phyloP scores from a whole-genome alignment of 2,113 vertebrate species.

The Cephalopterus ornatus region DNA sequence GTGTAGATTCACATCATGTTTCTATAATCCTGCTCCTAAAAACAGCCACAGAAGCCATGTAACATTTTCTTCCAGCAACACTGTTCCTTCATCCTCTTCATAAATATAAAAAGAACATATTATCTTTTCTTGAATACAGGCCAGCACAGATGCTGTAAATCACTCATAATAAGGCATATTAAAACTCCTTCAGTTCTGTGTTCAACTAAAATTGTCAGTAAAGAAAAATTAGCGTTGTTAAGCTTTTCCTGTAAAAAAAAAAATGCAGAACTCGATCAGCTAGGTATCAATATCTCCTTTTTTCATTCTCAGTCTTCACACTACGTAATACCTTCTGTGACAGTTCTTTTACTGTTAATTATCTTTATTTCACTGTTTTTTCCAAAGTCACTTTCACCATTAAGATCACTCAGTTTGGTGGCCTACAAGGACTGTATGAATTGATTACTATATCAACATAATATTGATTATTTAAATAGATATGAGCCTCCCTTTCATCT shows the following conservation, averaged over 20 bases:
- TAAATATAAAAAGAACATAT: slow-evolving; percentile 23
- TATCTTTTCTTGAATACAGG: slow-evolving; percentile 17
- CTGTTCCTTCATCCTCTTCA: not conserved
- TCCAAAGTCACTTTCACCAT: not conserved
- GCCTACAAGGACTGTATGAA: not conserved
- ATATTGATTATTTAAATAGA: not conserved
- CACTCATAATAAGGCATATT: not conserved
- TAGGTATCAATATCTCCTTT: not conserved
- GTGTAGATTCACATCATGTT: not conserved
- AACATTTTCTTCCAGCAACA: slow-evolving; percentile 7
- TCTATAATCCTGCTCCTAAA: slow-evolving; percentile 1
- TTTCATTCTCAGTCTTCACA: not conserved
- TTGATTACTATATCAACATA: not conserved
- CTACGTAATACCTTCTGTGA: not conserved
- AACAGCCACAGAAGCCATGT: not conserved
- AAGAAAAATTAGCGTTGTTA: not conserved
- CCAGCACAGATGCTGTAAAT: slow-evolving; percentile 7
- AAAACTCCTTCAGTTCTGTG: not conserved
- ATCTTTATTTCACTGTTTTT: not conserved
- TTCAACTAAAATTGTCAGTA: not conserved
- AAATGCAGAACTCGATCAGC: not conserved
- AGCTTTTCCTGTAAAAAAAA: not conserved
- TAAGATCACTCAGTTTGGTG: not conserved
- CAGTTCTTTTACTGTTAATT: not conserved
- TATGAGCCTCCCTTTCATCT: not conserved